A percentile compares a stretch with the other conserved stretches of the same genome.
These are phyloP conservation scores for Cetoscarus ocellatus DNA, from an alignment of 2,797 vertebrate species.

Conservation along the genomic window DNA sequence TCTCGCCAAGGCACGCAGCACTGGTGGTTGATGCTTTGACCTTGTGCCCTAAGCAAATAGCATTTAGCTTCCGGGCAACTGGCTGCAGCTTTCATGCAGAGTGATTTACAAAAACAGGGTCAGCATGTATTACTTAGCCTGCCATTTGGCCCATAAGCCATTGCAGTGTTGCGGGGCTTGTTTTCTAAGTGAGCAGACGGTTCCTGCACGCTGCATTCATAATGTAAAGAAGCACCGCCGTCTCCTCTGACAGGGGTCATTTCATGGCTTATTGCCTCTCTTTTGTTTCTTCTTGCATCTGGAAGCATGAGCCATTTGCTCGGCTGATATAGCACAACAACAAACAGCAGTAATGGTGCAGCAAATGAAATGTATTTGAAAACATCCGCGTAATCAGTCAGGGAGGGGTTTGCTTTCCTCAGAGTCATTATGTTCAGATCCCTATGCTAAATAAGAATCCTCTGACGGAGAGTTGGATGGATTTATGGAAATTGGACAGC, in stretches of 20 bases:
- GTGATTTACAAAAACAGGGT: not conserved
- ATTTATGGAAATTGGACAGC: slow-evolving; percentile 7
- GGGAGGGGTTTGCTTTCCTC: slow-evolving; percentile 16
- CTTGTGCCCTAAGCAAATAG: not conserved
- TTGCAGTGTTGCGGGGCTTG: not conserved
- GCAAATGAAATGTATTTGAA: slow-evolving; percentile 49
- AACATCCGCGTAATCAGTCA: slow-evolving; percentile 29
- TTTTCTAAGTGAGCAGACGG: slow-evolving; percentile 3
- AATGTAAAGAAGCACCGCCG: slow-evolving; percentile 17
- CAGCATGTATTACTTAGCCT: not conserved
- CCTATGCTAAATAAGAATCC: not conserved
- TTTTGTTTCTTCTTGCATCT: slow-evolving; percentile 37
- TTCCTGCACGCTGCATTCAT: not conserved
- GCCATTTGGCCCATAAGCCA: not conserved
- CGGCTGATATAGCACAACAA: slow-evolving; percentile 33
- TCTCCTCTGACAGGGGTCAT: slow-evolving; percentile 40
- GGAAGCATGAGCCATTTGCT: slow-evolving; percentile 38
- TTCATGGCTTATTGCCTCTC: slow-evolving; percentile 59
- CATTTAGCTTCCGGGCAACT: slow-evolving; percentile 1
- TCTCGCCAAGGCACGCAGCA: not conserved
- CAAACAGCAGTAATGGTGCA: slow-evolving; percentile 49
- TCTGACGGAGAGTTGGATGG: not conserved
- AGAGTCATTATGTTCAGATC: slow-evolving; percentile 23
- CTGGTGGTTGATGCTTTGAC: slow-evolving; percentile 24
- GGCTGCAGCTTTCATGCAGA: not conserved